These are phyloP conservation scores for Tangara arthus DNA, from an alignment of 2,797 vertebrate species.

Conservation along the genomic window DNA sequence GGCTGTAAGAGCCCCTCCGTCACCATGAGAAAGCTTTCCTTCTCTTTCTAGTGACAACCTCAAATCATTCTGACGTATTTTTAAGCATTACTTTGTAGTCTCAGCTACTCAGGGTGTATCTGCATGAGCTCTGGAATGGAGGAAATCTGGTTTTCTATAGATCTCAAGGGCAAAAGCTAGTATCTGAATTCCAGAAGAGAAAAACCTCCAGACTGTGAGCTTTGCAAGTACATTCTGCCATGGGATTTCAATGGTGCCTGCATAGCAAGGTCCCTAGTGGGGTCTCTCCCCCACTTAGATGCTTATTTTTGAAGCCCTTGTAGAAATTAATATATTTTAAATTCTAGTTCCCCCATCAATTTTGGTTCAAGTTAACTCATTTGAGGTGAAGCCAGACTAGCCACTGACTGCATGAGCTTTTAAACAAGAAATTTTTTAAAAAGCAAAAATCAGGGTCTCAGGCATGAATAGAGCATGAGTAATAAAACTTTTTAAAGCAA, in stretches of 20 bases:
- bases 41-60: background rate
- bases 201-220: background rate
- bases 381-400: background rate
- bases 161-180: background rate
- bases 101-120: background rate
- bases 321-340: background rate
- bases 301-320: background rate
- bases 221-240: background rate
- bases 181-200: background rate
- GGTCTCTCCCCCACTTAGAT: background rate
- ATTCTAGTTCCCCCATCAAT: background rate
- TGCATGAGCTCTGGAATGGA: background rate
- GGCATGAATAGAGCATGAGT: background rate
- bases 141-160: slow-evolving; percentile 4
- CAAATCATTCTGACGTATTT: background rate
- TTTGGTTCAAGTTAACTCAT: background rate
- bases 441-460: background rate
- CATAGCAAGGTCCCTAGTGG: background rate
- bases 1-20: background rate
- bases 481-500: background rate
- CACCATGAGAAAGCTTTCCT: background rate
- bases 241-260: background rate
- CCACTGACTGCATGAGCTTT: background rate
- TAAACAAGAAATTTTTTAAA: background rate
- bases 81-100: background rate